Conservation (phyloP, 2,888 invertebrate species). For the Harmothoe impar region DNA sequence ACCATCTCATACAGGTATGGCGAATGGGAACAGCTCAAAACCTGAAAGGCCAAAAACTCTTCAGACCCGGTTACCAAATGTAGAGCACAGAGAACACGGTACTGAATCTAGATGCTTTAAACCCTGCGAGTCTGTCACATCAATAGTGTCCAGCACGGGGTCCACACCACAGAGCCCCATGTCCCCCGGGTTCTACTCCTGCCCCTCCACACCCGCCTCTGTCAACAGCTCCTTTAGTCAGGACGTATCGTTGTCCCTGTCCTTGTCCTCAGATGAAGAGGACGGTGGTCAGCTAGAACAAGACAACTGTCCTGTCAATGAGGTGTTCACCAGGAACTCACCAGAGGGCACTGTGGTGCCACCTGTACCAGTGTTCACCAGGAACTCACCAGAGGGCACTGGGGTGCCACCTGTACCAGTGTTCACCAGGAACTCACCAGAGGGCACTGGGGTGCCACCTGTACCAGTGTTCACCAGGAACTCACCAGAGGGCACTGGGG, state of each 20-base stretch:
- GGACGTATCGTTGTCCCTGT: not conserved
- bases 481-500: too few relatives aligned
- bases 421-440: too few relatives aligned
- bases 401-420: too few relatives aligned
- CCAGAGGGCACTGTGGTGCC: too few relatives aligned
- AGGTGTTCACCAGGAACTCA: not conserved
- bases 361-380: too few relatives aligned
- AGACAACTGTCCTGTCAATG: not conserved
- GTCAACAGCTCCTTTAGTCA: not conserved
- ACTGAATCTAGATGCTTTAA: not conserved
- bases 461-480: too few relatives aligned
- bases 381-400: too few relatives aligned
- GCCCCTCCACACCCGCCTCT: not conserved
- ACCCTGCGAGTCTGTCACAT: not conserved
- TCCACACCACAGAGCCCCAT: slow-evolving; percentile 5
- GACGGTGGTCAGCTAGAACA: not conserved
- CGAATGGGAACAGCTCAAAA: not conserved
- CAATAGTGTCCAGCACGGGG: not conserved
- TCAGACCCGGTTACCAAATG: not conserved
- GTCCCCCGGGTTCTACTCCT: not conserved
- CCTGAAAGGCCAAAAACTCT: not conserved
- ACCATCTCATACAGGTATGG: not conserved
- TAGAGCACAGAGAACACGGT: not conserved
- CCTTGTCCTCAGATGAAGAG: slow-evolving; percentile 17
- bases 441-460: too few relatives aligned